Percentiles rank a stretch among this genome's conserved stretches.
phyloP scores from a whole-genome alignment of 2,797 vertebrate species.

The Poecile montanus region DNA sequence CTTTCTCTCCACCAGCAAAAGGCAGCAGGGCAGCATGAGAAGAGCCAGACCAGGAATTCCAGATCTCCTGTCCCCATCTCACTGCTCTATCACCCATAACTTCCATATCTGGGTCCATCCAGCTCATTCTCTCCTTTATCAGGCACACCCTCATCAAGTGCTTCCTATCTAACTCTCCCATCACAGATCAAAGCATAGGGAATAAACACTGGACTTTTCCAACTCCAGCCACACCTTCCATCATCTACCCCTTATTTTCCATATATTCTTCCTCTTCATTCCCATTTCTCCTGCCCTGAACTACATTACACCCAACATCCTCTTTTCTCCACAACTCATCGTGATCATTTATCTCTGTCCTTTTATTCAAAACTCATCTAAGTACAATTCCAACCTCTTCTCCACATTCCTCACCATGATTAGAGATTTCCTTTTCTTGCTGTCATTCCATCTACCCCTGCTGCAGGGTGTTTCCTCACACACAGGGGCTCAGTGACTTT shows the following conservation, averaged over 20 bases:
- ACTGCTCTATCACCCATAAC: rapidly evolving
- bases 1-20: neutral
- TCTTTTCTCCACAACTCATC: neutral
- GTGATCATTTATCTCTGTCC: neutral
- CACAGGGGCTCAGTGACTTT: neutral
- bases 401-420: neutral
- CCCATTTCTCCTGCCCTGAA: neutral
- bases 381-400: neutral
- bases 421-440: neutral
- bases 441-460: neutral
- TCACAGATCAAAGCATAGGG: neutral
- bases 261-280: neutral
- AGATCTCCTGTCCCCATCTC: neutral
- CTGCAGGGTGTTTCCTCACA: neutral
- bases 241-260: neutral
- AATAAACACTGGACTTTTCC: neutral
- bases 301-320: neutral
- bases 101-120: neutral
- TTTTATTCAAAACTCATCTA: neutral
- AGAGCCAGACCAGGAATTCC: neutral
- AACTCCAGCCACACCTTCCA: neutral
- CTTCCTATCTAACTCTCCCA: neutral
- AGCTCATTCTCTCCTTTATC: neutral
- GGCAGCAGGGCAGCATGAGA: neutral
- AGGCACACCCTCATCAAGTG: neutral